Percentiles rank a stretch among this genome's conserved stretches.
Evolutionary conservation across 1,140 invertebrate genomes (phyloP).

Genomic region (Sipha flava): DNA sequence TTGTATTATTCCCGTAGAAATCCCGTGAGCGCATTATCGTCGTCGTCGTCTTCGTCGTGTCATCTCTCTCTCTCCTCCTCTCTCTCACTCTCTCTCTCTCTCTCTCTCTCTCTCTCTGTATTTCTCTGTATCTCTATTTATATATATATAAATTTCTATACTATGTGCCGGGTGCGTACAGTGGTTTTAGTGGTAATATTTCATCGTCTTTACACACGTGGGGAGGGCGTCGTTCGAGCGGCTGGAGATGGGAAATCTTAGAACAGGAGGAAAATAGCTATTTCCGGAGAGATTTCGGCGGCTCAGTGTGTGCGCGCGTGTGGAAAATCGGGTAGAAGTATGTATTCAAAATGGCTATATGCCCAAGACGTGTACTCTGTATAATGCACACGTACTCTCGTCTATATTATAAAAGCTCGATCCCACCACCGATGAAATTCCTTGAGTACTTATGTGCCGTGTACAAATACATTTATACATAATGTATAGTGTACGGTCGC

Average conservation of each 20-base stretch:
- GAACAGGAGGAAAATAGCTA: background rate
- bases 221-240: no score
- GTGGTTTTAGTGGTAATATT: background rate
- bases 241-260: background rate
- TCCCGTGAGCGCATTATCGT: conserved; percentile 1
- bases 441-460: background rate
- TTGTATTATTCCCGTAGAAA: conserved; percentile 11
- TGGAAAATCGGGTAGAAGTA: background rate
- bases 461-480: background rate
- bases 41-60: background rate
- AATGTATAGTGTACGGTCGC: no score
- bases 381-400: no score
- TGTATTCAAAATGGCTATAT: background rate
- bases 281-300: background rate
- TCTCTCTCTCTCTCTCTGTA: no score
- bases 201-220: background rate
- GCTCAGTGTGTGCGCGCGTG: background rate
- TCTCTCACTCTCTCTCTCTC: no score
- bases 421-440: background rate
- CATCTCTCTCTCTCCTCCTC: background rate
- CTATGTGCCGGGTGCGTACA: background rate
- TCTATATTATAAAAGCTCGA: background rate
- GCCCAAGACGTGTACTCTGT: background rate
- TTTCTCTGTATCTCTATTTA: background rate
- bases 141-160: no score